A percentile compares a stretch with the other conserved stretches of the same genome.
Evolutionary conservation across 2,888 invertebrate species (phyloP).

Genomic region (Drosophila pseudotalamancana): DNA sequence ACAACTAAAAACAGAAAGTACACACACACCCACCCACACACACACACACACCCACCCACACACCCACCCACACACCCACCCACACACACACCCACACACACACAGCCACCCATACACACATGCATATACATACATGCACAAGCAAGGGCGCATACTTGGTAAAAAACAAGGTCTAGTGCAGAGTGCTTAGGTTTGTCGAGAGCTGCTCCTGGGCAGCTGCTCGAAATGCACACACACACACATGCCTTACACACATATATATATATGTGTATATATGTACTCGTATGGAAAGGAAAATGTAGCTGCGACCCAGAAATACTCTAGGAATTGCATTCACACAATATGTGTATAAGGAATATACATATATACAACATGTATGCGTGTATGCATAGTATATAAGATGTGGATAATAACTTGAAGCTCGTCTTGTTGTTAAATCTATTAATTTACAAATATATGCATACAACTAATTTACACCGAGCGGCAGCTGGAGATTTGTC

Average conservation of each 20-base stretch:
- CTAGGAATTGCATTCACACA: neutral
- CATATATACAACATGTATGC: neutral
- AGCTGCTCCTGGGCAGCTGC: slow-evolving; percentile 28
- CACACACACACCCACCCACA: neutral
- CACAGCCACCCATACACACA: too few species aligned
- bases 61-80: slow-evolving; percentile 10
- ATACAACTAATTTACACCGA: slow-evolving; percentile 21
- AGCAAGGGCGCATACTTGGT: slow-evolving; percentile 11
- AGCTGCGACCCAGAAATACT: slow-evolving; percentile 11
- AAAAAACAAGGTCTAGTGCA: slow-evolving; percentile 60
- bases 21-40: slow-evolving; percentile 7
- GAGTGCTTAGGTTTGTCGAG: slow-evolving; percentile 37
- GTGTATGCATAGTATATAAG: neutral
- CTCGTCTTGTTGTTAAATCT: neutral
- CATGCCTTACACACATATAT: too few species aligned
- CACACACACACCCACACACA: neutral
- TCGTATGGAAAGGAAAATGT: slow-evolving; percentile 3
- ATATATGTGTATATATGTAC: neutral
- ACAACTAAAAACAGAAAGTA: slow-evolving; percentile 61
- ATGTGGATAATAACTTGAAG: neutral
- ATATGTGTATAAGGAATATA: neutral
- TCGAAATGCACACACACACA: too few species aligned
- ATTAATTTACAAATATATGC: slow-evolving; percentile 7
- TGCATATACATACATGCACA: slow-evolving; percentile 1
- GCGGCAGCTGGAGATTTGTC: neutral